A percentile compares a stretch with the other conserved stretches of the same genome.
phyloP scores from a whole-genome alignment of 2,113 vertebrate species.

The Sardina pilchardus region DNA sequence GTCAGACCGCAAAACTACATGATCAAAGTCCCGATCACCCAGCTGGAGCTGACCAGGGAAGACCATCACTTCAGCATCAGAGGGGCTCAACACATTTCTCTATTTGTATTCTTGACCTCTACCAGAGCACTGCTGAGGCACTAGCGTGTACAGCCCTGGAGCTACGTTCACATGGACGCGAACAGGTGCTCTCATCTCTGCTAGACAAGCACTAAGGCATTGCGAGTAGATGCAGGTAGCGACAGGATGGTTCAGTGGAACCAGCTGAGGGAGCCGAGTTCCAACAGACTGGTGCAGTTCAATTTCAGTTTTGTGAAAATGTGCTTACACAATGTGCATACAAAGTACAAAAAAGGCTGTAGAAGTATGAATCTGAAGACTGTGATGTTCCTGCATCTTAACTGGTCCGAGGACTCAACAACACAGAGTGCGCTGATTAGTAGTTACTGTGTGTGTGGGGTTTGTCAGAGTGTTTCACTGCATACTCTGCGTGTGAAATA shows the following conservation, averaged over 20 bases:
- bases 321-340: background rate
- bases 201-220: constrained; percentile 80
- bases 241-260: constrained; percentile 61
- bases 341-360: background rate
- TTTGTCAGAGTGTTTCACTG: background rate
- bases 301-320: background rate
- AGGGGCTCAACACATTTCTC: background rate
- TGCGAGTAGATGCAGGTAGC: constrained; percentile 78
- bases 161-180: background rate
- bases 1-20: background rate
- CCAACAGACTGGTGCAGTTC: background rate
- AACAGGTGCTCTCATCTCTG: background rate
- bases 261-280: background rate
- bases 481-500: background rate
- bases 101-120: background rate
- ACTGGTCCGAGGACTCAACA: background rate
- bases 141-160: constrained; percentile 31
- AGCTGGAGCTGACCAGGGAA: background rate
- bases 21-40: background rate
- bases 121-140: background rate
- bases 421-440: background rate
- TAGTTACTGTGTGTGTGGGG: background rate
- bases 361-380: background rate
- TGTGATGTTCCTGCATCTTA: background rate
- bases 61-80: background rate